Evolutionary conservation across 1,140 invertebrate species (phyloP).

Genomic region (Akabosia matsudoensis): DNA sequence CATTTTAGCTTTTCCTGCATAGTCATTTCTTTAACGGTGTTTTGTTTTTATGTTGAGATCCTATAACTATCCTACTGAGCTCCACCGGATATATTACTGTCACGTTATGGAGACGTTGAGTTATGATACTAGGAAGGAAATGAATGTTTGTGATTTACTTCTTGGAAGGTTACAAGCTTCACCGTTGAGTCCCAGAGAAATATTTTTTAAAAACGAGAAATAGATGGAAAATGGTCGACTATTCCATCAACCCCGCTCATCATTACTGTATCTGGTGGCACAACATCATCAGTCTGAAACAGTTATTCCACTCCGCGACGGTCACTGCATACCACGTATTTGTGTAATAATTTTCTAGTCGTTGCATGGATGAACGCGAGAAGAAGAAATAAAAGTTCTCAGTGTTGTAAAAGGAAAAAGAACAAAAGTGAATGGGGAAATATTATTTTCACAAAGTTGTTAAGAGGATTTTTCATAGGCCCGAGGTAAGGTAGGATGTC

Average conservation of each 20-base stretch:
- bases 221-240: background rate
- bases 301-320: too few relatives aligned
- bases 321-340: too few relatives aligned
- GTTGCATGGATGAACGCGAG: too few relatives aligned
- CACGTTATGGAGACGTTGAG: background rate
- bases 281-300: too few relatives aligned
- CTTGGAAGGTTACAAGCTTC: background rate
- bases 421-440: background rate
- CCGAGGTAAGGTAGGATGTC: background rate
- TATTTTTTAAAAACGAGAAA: background rate
- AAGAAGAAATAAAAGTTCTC: too few relatives aligned
- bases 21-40: background rate
- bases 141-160: conserved; percentile 16
- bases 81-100: background rate
- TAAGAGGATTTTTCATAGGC: background rate
- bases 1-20: background rate
- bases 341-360: too few relatives aligned
- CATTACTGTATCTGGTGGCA: too few relatives aligned
- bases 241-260: too few relatives aligned
- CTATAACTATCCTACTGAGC: background rate
- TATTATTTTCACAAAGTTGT: background rate
- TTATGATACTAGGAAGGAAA: conserved; percentile 20
- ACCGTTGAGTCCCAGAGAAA: background rate
- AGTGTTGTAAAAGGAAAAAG: background rate
- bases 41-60: background rate